Percentiles rank a stretch among this genome's conserved stretches.
These are phyloP conservation scores for Rapana venosa DNA, from an alignment of 2,888 invertebrate genomes.

Conservation along the genomic window DNA sequence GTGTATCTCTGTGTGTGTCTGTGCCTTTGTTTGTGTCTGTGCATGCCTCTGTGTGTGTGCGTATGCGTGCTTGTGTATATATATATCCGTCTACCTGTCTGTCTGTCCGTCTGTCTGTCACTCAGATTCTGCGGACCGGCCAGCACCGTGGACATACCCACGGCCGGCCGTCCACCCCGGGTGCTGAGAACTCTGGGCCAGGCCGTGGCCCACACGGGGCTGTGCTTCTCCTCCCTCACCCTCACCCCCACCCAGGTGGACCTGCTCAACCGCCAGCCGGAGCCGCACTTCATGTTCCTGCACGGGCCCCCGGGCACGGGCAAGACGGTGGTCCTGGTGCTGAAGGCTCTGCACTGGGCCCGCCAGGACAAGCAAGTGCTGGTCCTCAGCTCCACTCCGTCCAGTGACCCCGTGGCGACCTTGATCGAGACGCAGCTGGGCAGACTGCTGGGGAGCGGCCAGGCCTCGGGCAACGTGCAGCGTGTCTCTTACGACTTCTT, in stretches of 20 bases:
- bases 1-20: neutral
- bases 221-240: neutral
- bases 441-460: no score
- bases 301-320: conserved; percentile 20
- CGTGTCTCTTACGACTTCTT: no score
- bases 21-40: neutral
- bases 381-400: no score
- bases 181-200: neutral
- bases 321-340: conserved; percentile 14
- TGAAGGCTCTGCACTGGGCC: conserved; percentile 21
- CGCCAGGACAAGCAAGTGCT: neutral
- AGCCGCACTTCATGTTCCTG: neutral
- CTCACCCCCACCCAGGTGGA: neutral
- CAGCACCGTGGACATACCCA: neutral
- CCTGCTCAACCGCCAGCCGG: neutral
- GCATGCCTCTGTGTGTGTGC: neutral
- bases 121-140: neutral
- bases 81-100: neutral
- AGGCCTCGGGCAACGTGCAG: no score
- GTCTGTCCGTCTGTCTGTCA: neutral
- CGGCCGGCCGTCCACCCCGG: neutral
- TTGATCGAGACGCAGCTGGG: no score
- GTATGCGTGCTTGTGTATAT: neutral
- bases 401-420: no score
- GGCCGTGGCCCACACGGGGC: conserved; percentile 9